Base-by-base conservation (phyloP, 2,797 vertebrate genomes). In the Onychomys torridus region DNA sequence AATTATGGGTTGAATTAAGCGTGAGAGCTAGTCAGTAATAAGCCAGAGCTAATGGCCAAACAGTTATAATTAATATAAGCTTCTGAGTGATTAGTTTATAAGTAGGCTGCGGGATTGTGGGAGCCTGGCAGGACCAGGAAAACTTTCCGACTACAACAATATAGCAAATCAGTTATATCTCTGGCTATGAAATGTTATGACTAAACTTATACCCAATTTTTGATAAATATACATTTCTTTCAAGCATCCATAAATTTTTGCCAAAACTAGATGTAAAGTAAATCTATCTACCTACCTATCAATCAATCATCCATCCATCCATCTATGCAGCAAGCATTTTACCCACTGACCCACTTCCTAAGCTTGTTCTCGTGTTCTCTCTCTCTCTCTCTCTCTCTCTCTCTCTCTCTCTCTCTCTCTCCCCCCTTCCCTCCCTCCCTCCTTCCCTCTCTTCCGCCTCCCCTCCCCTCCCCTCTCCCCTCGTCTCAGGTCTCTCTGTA, bases 201-300 rank as follows among this genome's bases (percentile, higher is more conserved):
- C 59, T 61, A 61, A 61, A 61, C 9, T 61, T 61, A 61, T 61
- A 25, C 59, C 23, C 21, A 61, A 61, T 8, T 61, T 23, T 61
- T 61, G 59, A 61, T 61, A 61, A 61, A 61, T 25, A 61, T 7
- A 59, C 23, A 61, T 61, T 61, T 23, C 32, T 37, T 52, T 73
- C 37, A 86, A 94, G 59, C 16, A 61, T 77, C 43, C 5, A 52
- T 17, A n/a, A 37, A 49, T 46, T 81, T 83, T 82, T 92, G 61
- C 65, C 71, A 90, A 94, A 90, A 93, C n/a, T 43, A 81, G n/a
- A 82, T 21, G 77, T 93, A 95, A 85, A 78, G 73, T 2, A 61
- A 93, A 49, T 82, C 77, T 76, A 46, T 76, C 8, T 49, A 49
- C 10, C 46, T 49, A 49, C 10, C 46, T 49, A 49, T 49, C 1